Percentiles rank a stretch among this genome's conserved stretches.
Evolutionary conservation across 2,888 invertebrate genomes (phyloP).

Genomic region (Acleris literana): DNA sequence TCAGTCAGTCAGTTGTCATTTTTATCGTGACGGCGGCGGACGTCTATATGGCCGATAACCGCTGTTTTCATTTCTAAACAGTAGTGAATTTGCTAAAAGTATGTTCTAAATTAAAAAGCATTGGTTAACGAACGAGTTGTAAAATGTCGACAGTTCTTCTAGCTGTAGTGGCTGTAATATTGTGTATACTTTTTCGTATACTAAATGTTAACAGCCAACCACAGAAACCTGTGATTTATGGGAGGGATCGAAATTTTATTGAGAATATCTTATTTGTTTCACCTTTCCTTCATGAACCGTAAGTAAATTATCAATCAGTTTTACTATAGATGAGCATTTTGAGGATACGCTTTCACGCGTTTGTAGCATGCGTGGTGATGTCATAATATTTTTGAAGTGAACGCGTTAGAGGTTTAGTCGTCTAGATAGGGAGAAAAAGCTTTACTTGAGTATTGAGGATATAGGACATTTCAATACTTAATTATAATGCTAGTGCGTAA

Average conservation of each 20-base stretch:
- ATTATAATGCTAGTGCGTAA: too few relatives aligned
- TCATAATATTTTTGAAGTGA: constrained; percentile 48
- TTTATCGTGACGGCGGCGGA: constrained; percentile 17
- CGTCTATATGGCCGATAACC: constrained; percentile 18
- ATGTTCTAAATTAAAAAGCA: constrained; percentile 34
- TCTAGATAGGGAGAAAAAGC: too few relatives aligned
- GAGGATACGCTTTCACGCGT: constrained; percentile 32
- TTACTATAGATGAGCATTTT: neutral
- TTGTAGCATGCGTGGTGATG: constrained; percentile 56
- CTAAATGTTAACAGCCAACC: constrained; percentile 93
- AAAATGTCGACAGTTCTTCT: constrained; percentile 92
- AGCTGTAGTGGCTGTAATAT: constrained; percentile 91
- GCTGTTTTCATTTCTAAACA: constrained; percentile 27
- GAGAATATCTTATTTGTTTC: constrained; percentile 91
- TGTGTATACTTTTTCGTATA: constrained; percentile 92
- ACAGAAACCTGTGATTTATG: constrained; percentile 89
- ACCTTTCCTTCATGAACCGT: constrained; percentile 91
- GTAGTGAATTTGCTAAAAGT: constrained; percentile 28
- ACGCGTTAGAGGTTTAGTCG: too few relatives aligned
- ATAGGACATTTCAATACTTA: too few relatives aligned
- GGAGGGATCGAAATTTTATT: constrained; percentile 89
- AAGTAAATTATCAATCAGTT: constrained; percentile 77
- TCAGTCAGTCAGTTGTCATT: constrained; percentile 28
- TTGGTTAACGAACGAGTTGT: constrained; percentile 8
- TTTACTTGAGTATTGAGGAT: too few relatives aligned